Conservation (phyloP, 2,113 vertebrate species). For the Anhinga rufa region DNA sequence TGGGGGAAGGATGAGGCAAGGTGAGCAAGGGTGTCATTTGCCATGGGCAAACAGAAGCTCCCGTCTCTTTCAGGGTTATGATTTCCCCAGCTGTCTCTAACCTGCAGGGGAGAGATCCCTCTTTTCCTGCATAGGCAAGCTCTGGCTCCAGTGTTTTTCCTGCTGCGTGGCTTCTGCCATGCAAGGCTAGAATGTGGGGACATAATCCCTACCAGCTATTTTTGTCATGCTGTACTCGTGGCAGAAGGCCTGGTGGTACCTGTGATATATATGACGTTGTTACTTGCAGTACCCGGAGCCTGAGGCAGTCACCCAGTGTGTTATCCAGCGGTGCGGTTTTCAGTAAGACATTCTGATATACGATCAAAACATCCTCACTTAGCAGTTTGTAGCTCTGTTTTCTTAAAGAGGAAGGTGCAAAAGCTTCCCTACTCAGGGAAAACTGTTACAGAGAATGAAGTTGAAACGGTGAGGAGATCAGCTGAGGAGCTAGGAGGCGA, state of each 20-base stretch:
- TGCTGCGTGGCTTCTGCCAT: neutral
- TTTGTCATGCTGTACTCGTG: neutral
- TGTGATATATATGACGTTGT: neutral
- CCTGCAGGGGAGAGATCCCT: neutral
- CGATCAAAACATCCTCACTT: neutral
- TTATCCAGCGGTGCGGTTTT: neutral
- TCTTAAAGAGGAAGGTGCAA: neutral
- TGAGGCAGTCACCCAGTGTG: neutral
- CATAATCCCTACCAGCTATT: neutral
- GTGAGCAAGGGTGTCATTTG: neutral
- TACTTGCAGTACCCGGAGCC: neutral
- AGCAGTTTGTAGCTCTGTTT: neutral
- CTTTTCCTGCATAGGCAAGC: neutral
- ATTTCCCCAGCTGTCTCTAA: neutral
- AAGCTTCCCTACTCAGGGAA: neutral
- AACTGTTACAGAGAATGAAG: neutral
- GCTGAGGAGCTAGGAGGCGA: neutral
- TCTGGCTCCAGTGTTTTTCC: neutral
- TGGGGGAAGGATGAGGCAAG: neutral
- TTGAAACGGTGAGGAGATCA: neutral
- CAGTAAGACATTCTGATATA: neutral
- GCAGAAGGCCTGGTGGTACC: neutral
- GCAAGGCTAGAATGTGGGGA: neutral
- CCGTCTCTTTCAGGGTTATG: neutral
- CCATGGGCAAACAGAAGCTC: neutral